Evolutionary conservation across 2,797 vertebrate genomes (phyloP).

Genomic region (Mareca penelope): DNA sequence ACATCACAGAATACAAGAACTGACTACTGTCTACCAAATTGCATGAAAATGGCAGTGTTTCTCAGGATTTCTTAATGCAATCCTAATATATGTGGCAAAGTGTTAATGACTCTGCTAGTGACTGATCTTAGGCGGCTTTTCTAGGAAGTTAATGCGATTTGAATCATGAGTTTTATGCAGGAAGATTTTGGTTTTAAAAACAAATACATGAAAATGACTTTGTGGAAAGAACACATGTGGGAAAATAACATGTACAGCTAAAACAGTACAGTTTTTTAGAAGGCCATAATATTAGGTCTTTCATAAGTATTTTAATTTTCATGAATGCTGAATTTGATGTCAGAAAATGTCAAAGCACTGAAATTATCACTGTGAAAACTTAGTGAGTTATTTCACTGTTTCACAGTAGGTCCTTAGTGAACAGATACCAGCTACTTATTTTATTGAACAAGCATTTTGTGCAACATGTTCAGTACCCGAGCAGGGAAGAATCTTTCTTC

Average conservation of each 20-base stretch:
- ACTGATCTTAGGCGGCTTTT: neutral
- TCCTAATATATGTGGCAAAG: neutral
- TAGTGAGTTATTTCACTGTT: neutral
- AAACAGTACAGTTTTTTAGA: neutral
- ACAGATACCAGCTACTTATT: neutral
- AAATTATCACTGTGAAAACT: neutral
- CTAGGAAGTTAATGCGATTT: neutral
- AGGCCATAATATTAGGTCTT: neutral
- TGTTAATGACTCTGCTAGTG: neutral
- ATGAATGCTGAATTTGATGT: neutral
- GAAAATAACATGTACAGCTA: neutral
- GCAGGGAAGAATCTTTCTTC: no score
- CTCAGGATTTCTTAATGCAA: neutral
- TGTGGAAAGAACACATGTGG: neutral
- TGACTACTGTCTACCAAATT: neutral
- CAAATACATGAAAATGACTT: neutral
- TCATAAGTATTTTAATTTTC: neutral
- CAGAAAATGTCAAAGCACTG: neutral
- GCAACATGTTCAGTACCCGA: rapidly evolving
- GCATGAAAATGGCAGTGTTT: neutral
- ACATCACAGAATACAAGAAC: neutral
- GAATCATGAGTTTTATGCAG: neutral
- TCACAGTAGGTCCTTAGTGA: neutral
- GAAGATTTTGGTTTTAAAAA: neutral
- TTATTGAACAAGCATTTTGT: neutral